A percentile compares a stretch with the other conserved stretches of the same genome.
Evolutionary conservation across 2,113 vertebrate genomes (phyloP).

Genomic region (Sinosuthora webbiana): DNA sequence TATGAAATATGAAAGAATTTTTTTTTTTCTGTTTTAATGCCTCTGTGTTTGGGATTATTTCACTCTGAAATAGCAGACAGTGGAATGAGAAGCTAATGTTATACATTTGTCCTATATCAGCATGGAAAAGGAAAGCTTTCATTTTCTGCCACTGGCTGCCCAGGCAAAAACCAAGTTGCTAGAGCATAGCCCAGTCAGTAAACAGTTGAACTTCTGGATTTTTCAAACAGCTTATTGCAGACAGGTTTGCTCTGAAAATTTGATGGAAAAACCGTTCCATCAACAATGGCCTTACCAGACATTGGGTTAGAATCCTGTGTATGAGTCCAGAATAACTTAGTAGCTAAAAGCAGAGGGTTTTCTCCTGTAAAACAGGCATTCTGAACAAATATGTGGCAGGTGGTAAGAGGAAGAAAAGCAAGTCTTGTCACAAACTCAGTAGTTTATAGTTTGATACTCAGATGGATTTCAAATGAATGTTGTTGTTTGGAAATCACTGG

Average conservation of each 20-base stretch:
- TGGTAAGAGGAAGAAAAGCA: background rate
- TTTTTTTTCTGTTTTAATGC: background rate
- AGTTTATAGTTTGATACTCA: conserved; percentile 10
- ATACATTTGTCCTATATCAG: background rate
- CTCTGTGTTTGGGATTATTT: background rate
- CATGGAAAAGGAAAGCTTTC: background rate
- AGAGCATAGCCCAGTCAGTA: background rate
- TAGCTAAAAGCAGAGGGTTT: background rate
- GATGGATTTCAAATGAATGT: background rate
- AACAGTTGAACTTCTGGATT: background rate
- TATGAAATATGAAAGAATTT: background rate
- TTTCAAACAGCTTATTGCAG: background rate
- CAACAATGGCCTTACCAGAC: background rate
- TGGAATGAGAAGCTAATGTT: background rate
- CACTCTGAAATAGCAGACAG: background rate
- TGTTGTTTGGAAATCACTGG: background rate
- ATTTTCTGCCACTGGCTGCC: background rate
- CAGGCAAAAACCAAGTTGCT: background rate
- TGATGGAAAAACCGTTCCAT: background rate
- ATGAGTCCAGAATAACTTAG: background rate
- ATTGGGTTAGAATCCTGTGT: background rate
- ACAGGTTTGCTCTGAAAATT: background rate
- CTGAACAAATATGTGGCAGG: background rate
- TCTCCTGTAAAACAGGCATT: background rate
- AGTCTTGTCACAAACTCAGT: background rate